Evolutionary conservation across 2,888 invertebrate species (phyloP), one percentile per base, ranked within the genome.

Genomic region (Idaea biselata): DNA sequence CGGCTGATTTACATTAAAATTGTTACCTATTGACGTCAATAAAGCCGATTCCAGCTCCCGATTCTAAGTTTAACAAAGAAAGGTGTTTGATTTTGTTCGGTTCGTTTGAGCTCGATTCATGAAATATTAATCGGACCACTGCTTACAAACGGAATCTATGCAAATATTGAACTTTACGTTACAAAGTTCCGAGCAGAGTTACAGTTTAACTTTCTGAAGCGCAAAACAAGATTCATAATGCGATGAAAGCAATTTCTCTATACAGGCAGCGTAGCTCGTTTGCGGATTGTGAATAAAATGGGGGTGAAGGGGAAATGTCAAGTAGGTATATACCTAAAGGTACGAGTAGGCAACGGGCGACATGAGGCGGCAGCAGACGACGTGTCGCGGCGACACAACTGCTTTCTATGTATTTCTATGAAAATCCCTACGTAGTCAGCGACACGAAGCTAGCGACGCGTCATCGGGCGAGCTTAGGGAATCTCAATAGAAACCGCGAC

Each of bases 81-180:
- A 73, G 44, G 44, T 44, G 44, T 44, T 44, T 44, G 14, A 11
- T 14, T 44, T 62, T 68, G 69, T 76, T 81, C 78, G 80, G 82
- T 81, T 81, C 80, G 80, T 79, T 80, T 78, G 76, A 73, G 69
- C 73, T 77, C 67, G 70, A 68, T 77, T 80, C 81, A 83, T 84
- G 80, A 81, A 85, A 83, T 82, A 82, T 83, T 81, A 81, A 83
- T 80, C 68, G 61, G n/a, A 64, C 60, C 59, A 64, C 67, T 58
- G 58, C 63, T 63, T 64, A 62, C 73, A 74, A 73, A 70, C 63
- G 66, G 60, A 70, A 59, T 72, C 63, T 68, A 75, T 74, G 74
- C 70, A 68, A 74, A 77, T 72, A 66, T 63, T 64, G 58, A 65
- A 62, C 67, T 68, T 58, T 65, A 66, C 63, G 55, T 71, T 68